Evolutionary conservation across 2,888 invertebrate genomes (phyloP), one percentile per base, ranked within the genome.

Genomic region (Agriopis aurantiaria): DNA sequence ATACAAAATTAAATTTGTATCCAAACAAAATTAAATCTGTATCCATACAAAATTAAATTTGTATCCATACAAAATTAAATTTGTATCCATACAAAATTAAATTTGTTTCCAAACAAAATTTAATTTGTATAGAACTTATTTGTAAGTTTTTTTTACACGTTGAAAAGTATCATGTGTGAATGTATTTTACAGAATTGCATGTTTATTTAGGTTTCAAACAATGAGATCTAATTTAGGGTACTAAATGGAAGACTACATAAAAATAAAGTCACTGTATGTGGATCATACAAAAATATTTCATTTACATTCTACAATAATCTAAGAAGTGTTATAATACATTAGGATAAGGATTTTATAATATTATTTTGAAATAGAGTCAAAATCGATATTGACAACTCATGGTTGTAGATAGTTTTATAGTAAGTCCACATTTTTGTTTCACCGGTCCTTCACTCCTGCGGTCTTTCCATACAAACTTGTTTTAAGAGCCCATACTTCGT

Each of bases 141-240:
- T 23, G 17, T 23, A 1, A 23, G 0, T 23, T 23, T 23, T 23
- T 1, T 23, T 23, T n/a, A n/a, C n/a, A 23, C 17, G 33, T 33
- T 33, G 5, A 33, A 33, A 33, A 33, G 3, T 33, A 33, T 33
- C 33, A 33, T 33, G 33, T 23, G 2, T 23, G 17, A 23, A 23
- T 23, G 17, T 33, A n/a, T 14, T 12, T 6, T 46, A 57, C 45
- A 73, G 71, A 75, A 72, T 72, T 73, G 74, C 69, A 69, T 55
- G 58, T 56, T 65, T 40, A 71, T 71, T 67, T 63, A 59, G 58
- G 62, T 72, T 72, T 66, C 75, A 75, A 68, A 82, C 81, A 81
- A 84, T 90, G 90, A 90, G 90, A 90, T 90, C 90, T 88, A 86
- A 80, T 81, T 83, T 88, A 88, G 82, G 84, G 82, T 85, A 84